phyloP scores from a whole-genome alignment of 2,797 vertebrate species.

The Coregonus ussuriensis region DNA sequence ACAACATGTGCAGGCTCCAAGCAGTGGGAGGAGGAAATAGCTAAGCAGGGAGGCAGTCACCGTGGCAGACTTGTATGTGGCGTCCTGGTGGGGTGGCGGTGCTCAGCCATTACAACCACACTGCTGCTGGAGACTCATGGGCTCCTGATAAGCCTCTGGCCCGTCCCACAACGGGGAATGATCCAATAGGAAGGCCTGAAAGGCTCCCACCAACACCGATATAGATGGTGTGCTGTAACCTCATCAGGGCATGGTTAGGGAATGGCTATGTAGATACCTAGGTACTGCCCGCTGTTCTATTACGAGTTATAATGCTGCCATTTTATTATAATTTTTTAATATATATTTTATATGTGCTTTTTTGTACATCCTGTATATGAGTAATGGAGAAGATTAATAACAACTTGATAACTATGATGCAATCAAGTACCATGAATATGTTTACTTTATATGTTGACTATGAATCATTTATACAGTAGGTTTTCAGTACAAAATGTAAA shows the following conservation, averaged over 20 bases:
- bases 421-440: not conserved
- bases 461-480: not conserved
- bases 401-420: not conserved
- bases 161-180: conserved; percentile 36
- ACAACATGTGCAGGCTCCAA: conserved; percentile 53
- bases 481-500: not conserved
- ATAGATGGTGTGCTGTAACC: conserved; percentile 48
- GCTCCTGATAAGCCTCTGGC: conserved; percentile 35
- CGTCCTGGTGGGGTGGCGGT: not conserved
- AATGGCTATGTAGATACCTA: not conserved
- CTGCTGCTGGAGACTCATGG: conserved; percentile 32
- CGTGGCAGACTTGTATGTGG: not conserved
- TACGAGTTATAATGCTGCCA: not conserved
- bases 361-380: not conserved
- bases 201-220: conserved; percentile 10
- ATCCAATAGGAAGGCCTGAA: conserved; percentile 32
- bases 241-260: conserved; percentile 34
- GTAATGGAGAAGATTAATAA: not conserved
- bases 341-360: not conserved
- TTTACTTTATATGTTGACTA: not conserved
- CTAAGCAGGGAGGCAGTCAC: not conserved
- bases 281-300: not conserved
- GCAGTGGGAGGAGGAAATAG: conserved; percentile 1
- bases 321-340: not conserved
- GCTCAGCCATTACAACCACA: not conserved